Conservation (phyloP, 2,797 vertebrate species). For the Silurus lanzhouensis region DNA sequence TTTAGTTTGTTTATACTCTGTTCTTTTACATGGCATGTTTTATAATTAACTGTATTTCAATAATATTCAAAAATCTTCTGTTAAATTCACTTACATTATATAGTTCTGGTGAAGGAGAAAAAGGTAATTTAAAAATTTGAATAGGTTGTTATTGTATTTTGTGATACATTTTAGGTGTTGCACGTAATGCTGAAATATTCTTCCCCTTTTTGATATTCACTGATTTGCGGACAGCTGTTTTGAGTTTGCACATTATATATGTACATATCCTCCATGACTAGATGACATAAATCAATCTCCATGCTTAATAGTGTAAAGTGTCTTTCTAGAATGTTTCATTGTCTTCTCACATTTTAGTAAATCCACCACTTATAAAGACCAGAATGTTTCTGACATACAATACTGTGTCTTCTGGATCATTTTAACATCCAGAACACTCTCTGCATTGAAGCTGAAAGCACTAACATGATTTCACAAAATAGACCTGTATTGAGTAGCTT, state of each 20-base stretch:
- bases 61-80: neutral
- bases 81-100: neutral
- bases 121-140: neutral
- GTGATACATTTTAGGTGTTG: neutral
- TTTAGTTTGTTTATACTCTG: too few species aligned
- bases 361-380: neutral
- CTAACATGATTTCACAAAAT: neutral
- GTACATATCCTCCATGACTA: neutral
- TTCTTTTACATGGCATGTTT: too few species aligned
- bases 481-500: neutral
- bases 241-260: neutral
- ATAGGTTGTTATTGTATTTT: neutral
- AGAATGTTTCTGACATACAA: neutral
- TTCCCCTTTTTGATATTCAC: neutral
- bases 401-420: neutral
- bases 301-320: neutral
- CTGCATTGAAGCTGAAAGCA: neutral
- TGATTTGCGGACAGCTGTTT: neutral
- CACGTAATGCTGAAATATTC: neutral
- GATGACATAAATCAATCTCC: neutral
- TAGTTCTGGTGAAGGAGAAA: neutral
- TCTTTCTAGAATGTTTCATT: neutral
- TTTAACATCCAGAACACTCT: neutral
- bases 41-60: neutral
- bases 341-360: neutral